Percentiles rank a stretch among this genome's conserved stretches.
Conservation (phyloP, 2,888 invertebrate genomes). For the Ophion slaviceki region DNA sequence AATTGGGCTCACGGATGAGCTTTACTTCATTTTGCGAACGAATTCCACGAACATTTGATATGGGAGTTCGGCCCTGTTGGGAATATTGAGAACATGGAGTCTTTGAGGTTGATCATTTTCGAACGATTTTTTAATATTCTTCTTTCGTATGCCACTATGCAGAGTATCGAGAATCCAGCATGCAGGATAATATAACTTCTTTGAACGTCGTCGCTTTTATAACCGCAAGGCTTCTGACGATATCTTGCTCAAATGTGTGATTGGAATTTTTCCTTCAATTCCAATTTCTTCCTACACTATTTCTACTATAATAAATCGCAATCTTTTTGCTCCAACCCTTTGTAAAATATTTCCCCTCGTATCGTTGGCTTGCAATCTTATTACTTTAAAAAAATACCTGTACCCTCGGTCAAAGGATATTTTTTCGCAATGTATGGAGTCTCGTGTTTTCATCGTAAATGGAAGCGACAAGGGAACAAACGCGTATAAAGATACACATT, state of each 20-base stretch:
- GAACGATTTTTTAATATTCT: too few species aligned
- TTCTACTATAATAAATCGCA: background rate
- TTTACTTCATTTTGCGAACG: background rate
- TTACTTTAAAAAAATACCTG: background rate
- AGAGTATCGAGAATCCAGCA: too few species aligned
- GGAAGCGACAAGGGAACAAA: background rate
- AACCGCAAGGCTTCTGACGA: background rate
- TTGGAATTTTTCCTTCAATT: background rate
- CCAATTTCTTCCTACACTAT: background rate
- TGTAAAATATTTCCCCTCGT: background rate
- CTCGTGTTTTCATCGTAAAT: constrained; percentile 3
- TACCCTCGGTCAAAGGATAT: background rate
- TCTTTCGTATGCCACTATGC: too few species aligned
- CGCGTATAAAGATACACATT: background rate
- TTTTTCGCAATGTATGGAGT: background rate
- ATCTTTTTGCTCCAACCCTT: background rate
- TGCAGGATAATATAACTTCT: too few species aligned
- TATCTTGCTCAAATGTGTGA: background rate
- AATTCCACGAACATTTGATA: background rate
- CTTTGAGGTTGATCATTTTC: too few species aligned
- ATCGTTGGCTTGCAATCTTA: background rate
- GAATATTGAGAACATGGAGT: too few species aligned
- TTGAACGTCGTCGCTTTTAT: too few species aligned
- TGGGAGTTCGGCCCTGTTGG: background rate
- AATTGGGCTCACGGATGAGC: background rate